A percentile compares a stretch with the other conserved stretches of the same genome.
These are phyloP conservation scores for Biston betularia DNA, from an alignment of 2,888 invertebrate genomes.

Conservation along the genomic window DNA sequence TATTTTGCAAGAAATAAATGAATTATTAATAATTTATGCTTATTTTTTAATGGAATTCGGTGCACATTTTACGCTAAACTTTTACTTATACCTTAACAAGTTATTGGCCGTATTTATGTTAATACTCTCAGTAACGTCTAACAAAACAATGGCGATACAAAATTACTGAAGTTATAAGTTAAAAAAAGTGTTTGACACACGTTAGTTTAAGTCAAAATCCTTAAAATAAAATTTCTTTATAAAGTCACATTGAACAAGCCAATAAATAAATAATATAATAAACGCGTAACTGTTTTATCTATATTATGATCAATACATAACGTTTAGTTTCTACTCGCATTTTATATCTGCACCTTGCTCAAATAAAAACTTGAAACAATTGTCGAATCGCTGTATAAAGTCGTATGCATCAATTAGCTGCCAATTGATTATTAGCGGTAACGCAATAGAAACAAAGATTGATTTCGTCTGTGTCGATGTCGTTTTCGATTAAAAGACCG, in stretches of 20 bases:
- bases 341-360: constrained; percentile 83
- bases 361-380: constrained; percentile 83
- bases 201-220: constrained; percentile 12
- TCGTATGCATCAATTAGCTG: constrained; percentile 68
- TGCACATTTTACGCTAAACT: no score
- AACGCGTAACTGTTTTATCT: constrained; percentile 47
- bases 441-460: constrained; percentile 68
- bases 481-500: constrained; percentile 70
- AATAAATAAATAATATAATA: constrained; percentile 29
- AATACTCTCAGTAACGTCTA: no score
- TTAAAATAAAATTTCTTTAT: constrained; percentile 13
- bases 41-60: no score
- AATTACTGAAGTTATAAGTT: no score
- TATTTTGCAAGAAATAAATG: no score
- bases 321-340: constrained; percentile 62
- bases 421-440: constrained; percentile 74
- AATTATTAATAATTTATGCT: no score
- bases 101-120: no score
- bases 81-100: no score
- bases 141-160: no score
- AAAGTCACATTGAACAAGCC: constrained; percentile 27
- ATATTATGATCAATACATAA: constrained; percentile 57
- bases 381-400: constrained; percentile 70
- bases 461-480: constrained; percentile 67
- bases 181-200: not conserved